phyloP scores from a whole-genome alignment of 1,140 invertebrate genomes.

The Papilio glaucus region DNA sequence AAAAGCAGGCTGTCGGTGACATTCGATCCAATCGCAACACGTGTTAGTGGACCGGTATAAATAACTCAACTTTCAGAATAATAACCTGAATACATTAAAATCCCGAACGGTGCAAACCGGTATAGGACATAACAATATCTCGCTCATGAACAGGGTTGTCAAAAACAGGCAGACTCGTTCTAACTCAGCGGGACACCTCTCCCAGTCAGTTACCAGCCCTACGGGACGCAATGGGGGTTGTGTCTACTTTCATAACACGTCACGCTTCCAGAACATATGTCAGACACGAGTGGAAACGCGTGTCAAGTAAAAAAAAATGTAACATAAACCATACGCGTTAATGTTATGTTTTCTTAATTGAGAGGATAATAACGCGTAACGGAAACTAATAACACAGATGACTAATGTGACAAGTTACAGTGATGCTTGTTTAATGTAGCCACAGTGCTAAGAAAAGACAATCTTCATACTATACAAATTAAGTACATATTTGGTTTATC shows the following conservation, averaged over 20 bases:
- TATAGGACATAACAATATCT: conserved; percentile 47
- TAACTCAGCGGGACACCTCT: conserved; percentile 47
- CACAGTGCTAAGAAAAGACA: no score
- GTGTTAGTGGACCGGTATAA: conserved; percentile 24
- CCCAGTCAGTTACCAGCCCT: conserved; percentile 45
- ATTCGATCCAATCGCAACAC: conserved; percentile 25
- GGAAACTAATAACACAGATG: conserved; percentile 37
- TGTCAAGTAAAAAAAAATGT: conserved; percentile 55
- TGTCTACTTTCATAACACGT: conserved; percentile 54
- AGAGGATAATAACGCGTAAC: conserved; percentile 39
- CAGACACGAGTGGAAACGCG: conserved; percentile 52
- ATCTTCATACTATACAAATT: no score
- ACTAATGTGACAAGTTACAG: conserved; percentile 39
- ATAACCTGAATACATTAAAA: conserved; percentile 40
- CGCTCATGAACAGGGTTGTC: conserved; percentile 63
- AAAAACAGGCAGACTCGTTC: conserved; percentile 51
- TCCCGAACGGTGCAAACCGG: conserved; percentile 39
- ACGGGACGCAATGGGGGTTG: conserved; percentile 43
- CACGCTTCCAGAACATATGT: conserved; percentile 61
- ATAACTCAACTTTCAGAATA: conserved; percentile 34
- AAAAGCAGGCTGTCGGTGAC: conserved; percentile 21
- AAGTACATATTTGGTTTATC: no score
- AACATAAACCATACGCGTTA: conserved; percentile 48
- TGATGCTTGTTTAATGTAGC: background rate
- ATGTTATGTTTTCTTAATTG: conserved; percentile 49